Percentiles rank a stretch among this genome's conserved stretches.
These are phyloP conservation scores for Sarotherodon lohbergeri DNA, from an alignment of 2,113 vertebrate genomes.

Conservation along the genomic window DNA sequence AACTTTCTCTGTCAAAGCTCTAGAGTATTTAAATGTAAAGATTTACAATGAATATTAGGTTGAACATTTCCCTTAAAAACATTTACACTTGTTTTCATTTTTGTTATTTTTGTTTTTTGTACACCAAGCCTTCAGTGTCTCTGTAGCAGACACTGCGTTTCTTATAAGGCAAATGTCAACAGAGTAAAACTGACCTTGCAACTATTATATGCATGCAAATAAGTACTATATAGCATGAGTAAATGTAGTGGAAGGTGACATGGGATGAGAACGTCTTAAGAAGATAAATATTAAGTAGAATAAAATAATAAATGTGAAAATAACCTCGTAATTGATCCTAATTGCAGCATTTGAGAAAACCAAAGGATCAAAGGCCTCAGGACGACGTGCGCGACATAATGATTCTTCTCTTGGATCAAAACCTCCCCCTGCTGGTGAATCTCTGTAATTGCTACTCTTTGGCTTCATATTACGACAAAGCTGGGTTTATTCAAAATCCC, in stretches of 20 bases:
- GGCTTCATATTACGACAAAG: neutral
- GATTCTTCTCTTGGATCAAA: conserved; percentile 10
- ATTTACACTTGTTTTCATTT: neutral
- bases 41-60: neutral
- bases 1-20: neutral
- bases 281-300: neutral
- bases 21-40: neutral
- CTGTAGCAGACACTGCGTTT: neutral
- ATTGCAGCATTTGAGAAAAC: neutral
- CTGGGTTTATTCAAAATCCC: neutral
- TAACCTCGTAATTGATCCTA: neutral
- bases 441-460: neutral
- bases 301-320: neutral
- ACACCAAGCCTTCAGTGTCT: neutral
- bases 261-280: neutral
- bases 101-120: neutral
- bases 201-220: neutral
- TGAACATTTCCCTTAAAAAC: neutral
- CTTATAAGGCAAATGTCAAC: neutral
- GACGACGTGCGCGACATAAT: neutral
- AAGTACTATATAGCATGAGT: neutral
- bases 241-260: neutral
- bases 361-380: neutral
- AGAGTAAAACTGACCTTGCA: neutral
- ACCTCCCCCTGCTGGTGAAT: conserved; percentile 50